Evolutionary conservation across 2,113 vertebrate genomes (phyloP), one percentile per base, ranked within the genome.

Genomic region (Tyto alba): DNA sequence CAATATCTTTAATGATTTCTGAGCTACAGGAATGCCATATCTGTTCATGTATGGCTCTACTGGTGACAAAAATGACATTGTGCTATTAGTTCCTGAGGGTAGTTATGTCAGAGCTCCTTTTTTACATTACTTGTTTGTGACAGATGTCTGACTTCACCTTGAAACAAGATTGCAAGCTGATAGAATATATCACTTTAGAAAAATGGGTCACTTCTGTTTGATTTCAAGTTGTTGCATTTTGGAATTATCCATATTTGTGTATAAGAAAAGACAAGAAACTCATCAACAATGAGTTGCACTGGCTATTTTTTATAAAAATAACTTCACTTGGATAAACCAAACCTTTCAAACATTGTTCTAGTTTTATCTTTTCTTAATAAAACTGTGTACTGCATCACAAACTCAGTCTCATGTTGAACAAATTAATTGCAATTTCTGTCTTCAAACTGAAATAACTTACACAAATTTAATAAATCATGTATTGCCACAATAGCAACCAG

Each of bases 351-450:
- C 2, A 16, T 30, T 86, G 14, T 60, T 79, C 40, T 77, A 32
- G 25, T 90, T 95, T 95, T 85, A 56, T 84, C 10, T 86, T 94
- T 89, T 82, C n/a, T 89, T 47, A 41, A 30, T 43, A 87, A 90
- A 95, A 10, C 16, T 74, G 1, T 50, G 32, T 66, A 32, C 11
- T 69, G 38, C 32, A 66, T 72, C 13, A 60, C 57, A 69, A 73
- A n/a, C 9, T 16, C 9, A 2, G 8, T 52, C n/a, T 86, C 26
- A 47, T 52, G 34, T 62, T 73, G 74, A 91, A 73, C 19, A 53
- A 91, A 15, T 34, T 68, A 72, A 62, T 41, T 85, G 17, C 7
- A 62, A 4, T 57, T 78, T 74, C 66, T 77, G 22, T 55, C 41
- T 93, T 83, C 59, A 72, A 73, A 76, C 18, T 52, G 63, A 69